phyloP scores from a whole-genome alignment of 2,113 vertebrate genomes.

The Saguinus midas region DNA sequence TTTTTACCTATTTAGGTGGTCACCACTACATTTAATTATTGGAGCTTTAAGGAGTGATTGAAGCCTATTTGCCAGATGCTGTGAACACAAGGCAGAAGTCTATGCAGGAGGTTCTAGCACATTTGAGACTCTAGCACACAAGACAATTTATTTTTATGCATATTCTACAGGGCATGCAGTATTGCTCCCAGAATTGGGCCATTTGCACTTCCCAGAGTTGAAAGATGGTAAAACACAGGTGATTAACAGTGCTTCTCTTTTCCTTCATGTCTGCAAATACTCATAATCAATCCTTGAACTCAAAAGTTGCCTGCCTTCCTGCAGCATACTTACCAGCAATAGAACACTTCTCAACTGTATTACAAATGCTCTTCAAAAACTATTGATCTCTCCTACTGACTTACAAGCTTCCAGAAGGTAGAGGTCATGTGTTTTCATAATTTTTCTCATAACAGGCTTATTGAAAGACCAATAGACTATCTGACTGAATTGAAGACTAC shows the following conservation, averaged over 20 bases:
- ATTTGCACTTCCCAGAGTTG: background rate
- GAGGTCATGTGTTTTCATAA: background rate
- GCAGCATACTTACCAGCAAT: background rate
- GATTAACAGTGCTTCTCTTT: background rate
- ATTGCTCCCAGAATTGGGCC: background rate
- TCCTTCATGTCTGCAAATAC: background rate
- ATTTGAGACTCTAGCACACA: background rate
- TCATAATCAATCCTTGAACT: background rate
- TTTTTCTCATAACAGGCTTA: slow-evolving; percentile 7
- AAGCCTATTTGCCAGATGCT: background rate
- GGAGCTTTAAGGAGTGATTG: background rate
- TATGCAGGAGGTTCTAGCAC: background rate
- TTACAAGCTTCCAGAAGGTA: slow-evolving; percentile 15
- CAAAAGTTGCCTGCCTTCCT: background rate
- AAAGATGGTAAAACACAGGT: background rate
- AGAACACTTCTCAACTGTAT: background rate
- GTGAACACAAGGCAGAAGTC: background rate
- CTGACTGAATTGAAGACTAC: background rate
- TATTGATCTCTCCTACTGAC: background rate
- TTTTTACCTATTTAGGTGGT: background rate
- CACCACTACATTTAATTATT: slow-evolving; percentile 32
- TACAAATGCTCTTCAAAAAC: background rate
- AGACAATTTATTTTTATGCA: slow-evolving; percentile 1
- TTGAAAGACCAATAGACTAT: slow-evolving; percentile 23
- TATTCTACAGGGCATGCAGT: background rate